phyloP scores from a whole-genome alignment of 2,888 invertebrate genomes.

The Brenthis daphne region DNA sequence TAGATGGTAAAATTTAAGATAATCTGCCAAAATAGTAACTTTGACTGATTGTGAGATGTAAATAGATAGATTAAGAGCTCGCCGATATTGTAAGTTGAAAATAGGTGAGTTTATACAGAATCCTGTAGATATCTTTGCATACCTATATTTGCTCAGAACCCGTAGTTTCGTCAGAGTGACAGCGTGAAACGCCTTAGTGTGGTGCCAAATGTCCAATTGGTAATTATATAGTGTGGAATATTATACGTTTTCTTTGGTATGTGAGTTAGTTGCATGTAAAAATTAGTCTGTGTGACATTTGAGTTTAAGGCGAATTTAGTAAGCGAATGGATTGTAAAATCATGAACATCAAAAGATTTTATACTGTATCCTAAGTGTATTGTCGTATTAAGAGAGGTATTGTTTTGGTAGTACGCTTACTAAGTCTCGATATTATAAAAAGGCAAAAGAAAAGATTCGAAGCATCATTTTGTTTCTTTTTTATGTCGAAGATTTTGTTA shows the following conservation, averaged over 20 bases:
- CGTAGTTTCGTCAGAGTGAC: conserved; percentile 67
- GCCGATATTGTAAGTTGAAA: conserved; percentile 68
- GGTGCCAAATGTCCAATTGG: conserved; percentile 76
- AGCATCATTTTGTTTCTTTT: neutral
- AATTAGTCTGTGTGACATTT: conserved; percentile 8
- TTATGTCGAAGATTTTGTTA: conserved; percentile 1
- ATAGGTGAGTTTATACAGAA: conserved; percentile 62
- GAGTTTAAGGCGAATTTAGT: conserved; percentile 5
- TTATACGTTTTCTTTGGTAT: conserved; percentile 52
- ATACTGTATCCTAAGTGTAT: conserved; percentile 9
- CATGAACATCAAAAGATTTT: conserved; percentile 16
- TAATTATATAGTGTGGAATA: conserved; percentile 38
- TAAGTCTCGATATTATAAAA: neutral
- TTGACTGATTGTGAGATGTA: conserved; percentile 82
- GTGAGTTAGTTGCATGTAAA: conserved; percentile 28
- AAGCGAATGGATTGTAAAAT: conserved; percentile 11
- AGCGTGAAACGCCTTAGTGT: conserved; percentile 75
- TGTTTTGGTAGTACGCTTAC: conserved; percentile 6
- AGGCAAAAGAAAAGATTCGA: neutral
- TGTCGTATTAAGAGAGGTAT: conserved; percentile 11
- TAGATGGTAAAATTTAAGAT: conserved; percentile 44
- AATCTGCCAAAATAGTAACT: conserved; percentile 76
- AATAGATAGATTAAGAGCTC: conserved; percentile 76
- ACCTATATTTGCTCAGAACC: conserved; percentile 81
- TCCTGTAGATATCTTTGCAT: conserved; percentile 77